phyloP scores from a whole-genome alignment of 2,888 invertebrate genomes.

The Clistopyga incitator region DNA sequence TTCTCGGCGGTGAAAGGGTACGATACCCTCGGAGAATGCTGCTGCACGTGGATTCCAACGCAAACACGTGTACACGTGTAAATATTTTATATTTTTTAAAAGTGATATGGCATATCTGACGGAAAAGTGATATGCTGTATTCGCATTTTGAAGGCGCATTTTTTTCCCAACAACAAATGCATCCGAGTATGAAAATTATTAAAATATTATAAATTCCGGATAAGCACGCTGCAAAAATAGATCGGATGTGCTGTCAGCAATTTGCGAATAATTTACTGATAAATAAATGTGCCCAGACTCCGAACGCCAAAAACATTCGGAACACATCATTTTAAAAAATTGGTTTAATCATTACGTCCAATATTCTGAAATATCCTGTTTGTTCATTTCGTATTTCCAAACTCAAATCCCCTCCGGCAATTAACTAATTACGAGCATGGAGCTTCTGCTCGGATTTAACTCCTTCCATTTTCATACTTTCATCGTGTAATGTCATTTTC shows the following conservation, averaged over 20 bases:
- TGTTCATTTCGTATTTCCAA: too few species aligned
- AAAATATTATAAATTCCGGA: not conserved
- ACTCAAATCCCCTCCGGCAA: not conserved
- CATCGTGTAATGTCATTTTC: not conserved
- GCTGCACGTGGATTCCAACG: not conserved
- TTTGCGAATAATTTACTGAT: not conserved
- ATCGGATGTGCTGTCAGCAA: not conserved
- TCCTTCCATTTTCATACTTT: not conserved
- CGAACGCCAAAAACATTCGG: not conserved
- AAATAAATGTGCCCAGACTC: not conserved
- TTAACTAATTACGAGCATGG: constrained; percentile 4
- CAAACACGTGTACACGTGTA: not conserved
- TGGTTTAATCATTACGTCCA: not conserved
- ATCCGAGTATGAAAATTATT: not conserved
- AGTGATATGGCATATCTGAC: too few species aligned
- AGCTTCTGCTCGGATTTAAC: not conserved
- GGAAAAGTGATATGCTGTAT: not conserved
- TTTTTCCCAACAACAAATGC: not conserved
- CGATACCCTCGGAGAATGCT: too few species aligned
- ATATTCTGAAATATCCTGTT: not conserved
- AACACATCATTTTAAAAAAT: not conserved
- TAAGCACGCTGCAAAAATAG: not conserved
- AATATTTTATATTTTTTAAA: not conserved
- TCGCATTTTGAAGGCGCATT: not conserved
- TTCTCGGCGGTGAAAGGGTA: too few species aligned